Base-by-base conservation (phyloP, 2,113 vertebrate species). In the Hydropotes inermis region DNA sequence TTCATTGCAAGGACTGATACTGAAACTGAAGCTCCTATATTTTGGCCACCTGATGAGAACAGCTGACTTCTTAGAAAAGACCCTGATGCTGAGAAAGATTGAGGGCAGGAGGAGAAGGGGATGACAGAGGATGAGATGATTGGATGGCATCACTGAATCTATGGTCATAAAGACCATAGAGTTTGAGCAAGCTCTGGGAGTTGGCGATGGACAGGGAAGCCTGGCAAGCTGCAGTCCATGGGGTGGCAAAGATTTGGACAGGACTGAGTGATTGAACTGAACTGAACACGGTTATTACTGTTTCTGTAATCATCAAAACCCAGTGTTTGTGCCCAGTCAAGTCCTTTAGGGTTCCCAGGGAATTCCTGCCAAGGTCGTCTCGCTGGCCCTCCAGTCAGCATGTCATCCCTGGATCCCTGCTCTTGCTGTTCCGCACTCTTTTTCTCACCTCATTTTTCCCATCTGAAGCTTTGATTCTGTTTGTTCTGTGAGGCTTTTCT, bases 111-210 rank as follows among this genome's bases (percentile, higher is more conserved):
- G 67, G 10, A 70, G n/a, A 70, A 39, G 67, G n/a, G n/a, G 8
- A 70, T 0, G 2, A 39, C 67, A 23, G n/a, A 39, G 5, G 2
- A 23, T 6, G 10, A 39, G 67, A 36, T 39, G n/a, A n/a, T 39
- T 39, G n/a, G 67, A 39, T 70, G n/a, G 19, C 36, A 21, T 23
- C 10, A 23, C n/a, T 74, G n/a, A 74, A 21, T 39, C 67, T 39
- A 23, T 39, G 67, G n/a, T 39, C 5, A 6, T 39, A 39, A 39
- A 39, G 39, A 39, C 39, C 39, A 39, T 39, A 39, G 36, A 39
- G 67, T 74, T 39, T 74, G 67, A 39, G 67, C 67, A 39, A 74
- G n/a, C n/a, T 74, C n/a, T 0, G 5, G n/a, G n/a, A 74, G 19
- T 74, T 74, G 36, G 67, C 1, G 1, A 23, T 74, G 67, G 12